phyloP scores from a whole-genome alignment of 2,113 vertebrate genomes.

The Platysternon megacephalum region DNA sequence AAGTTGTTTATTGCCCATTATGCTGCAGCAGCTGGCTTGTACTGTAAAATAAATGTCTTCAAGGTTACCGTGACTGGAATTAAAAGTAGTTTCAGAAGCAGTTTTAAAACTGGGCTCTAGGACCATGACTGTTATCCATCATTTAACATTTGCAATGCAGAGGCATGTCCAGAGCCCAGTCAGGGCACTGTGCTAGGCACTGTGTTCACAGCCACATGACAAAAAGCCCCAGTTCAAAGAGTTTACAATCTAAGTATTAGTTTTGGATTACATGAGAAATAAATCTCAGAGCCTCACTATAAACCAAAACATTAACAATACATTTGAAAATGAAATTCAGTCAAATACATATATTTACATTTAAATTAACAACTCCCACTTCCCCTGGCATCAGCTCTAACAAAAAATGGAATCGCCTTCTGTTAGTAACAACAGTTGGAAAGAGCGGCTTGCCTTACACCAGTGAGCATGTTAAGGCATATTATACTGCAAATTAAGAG shows the following conservation, averaged over 20 bases:
- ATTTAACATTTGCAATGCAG: not conserved
- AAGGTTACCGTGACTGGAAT: not conserved
- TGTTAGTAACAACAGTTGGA: not conserved
- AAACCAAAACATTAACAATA: not conserved
- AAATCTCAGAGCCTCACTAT: not conserved
- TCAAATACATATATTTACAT: not conserved
- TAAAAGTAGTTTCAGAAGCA: not conserved
- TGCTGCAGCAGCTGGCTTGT: not conserved
- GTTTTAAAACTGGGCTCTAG: not conserved
- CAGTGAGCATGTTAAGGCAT: not conserved
- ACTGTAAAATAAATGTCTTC: not conserved
- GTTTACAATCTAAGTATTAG: fast-evolving
- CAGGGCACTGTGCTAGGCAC: not conserved
- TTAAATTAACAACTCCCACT: not conserved
- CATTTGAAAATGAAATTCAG: no score
- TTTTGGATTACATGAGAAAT: not conserved
- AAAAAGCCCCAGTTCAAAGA: not conserved
- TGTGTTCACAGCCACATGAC: not conserved
- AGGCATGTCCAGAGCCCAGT: fast-evolving
- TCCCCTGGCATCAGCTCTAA: not conserved
- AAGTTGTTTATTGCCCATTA: not conserved
- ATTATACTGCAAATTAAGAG: conserved; percentile 6
- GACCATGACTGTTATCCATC: not conserved
- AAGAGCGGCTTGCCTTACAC: not conserved
- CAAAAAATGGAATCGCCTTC: not conserved